A percentile compares a stretch with the other conserved stretches of the same genome.
These are phyloP conservation scores for Athene noctua DNA, from an alignment of 2,113 vertebrate genomes.

Conservation along the genomic window DNA sequence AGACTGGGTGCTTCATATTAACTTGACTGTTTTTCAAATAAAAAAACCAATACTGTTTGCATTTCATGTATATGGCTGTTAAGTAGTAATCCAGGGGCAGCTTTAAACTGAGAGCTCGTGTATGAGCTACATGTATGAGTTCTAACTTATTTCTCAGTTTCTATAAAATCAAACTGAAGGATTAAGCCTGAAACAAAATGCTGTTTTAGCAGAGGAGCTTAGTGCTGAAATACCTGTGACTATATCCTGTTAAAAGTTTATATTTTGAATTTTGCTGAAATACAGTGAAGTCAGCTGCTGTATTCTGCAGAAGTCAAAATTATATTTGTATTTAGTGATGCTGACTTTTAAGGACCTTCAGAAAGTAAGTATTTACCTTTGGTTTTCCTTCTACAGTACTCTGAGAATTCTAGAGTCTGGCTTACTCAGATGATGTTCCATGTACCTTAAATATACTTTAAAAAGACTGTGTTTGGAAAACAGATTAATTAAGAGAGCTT, in stretches of 20 bases:
- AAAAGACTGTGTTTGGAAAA: not conserved
- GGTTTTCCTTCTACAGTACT: not conserved
- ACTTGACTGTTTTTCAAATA: not conserved
- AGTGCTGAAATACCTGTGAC: not conserved
- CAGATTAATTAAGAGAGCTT: not conserved
- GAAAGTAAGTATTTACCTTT: not conserved
- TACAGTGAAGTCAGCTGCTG: not conserved
- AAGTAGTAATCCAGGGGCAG: not conserved
- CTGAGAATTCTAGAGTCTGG: not conserved
- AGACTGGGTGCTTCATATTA: not conserved
- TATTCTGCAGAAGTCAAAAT: not conserved
- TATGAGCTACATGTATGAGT: not conserved
- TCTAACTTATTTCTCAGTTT: not conserved
- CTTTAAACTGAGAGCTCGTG: not conserved
- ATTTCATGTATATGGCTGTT: not conserved
- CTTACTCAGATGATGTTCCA: not conserved
- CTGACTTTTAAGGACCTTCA: not conserved
- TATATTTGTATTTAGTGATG: not conserved
- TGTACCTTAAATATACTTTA: not conserved
- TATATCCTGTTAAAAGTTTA: not conserved
- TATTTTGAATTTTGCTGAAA: not conserved
- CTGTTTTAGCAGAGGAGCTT: not conserved
- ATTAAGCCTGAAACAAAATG: conserved; percentile 5
- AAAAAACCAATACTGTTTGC: not conserved
- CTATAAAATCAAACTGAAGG: conserved; percentile 13